Evolutionary conservation across 2,113 vertebrate genomes (phyloP), one percentile per base, ranked within the genome.

Genomic region (Oryctolagus cuniculus): DNA sequence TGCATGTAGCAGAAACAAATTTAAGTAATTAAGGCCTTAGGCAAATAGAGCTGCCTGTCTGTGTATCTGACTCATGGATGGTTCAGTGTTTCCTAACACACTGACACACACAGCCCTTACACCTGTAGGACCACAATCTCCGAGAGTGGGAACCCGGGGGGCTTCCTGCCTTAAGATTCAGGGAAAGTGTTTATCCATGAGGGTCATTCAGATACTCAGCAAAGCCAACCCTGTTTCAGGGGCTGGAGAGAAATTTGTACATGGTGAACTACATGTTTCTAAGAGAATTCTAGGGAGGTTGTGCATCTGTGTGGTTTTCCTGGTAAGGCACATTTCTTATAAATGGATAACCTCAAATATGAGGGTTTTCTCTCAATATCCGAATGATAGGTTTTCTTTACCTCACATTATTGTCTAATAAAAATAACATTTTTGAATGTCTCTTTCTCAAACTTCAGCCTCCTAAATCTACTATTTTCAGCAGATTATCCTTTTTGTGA

Each of bases 1-100:
- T 93, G 95, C 95, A 87, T 92, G 94, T 53, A 74, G 73, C 78
- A 88, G 92, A 93, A 92, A 82, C 96, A 91, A 96, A 93, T 95
- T 91, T 96, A 96, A 94, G 95, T 89, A 89, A 96, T 94, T 86
- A 96, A 79, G 94, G 94, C 90, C 70, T 66, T 63, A 79, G 96
- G 96, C 94, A 95, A 97, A 95, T 58, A 53, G 64, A 86, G 75
- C 70, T 61, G 89, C 61, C 86, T 31, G 80, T 77, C 70, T 49
- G 75, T 49, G 19, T 87, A 22, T 91, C 80, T 83, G 58, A 77
- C 70, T 67, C 12, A 70, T 10, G 49, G 75, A 36, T 25, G 73
- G 61, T 38, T 77, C 75, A 61, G 77, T 15, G 89, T 85, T 58
- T 73, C 64, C 90, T 75, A 13, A 67, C 67, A 53, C 19, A 25